Percentiles rank a stretch among this genome's conserved stretches.
Evolutionary conservation across 2,888 invertebrate genomes (phyloP).

Genomic region (Drosophila flavopinicola): DNA sequence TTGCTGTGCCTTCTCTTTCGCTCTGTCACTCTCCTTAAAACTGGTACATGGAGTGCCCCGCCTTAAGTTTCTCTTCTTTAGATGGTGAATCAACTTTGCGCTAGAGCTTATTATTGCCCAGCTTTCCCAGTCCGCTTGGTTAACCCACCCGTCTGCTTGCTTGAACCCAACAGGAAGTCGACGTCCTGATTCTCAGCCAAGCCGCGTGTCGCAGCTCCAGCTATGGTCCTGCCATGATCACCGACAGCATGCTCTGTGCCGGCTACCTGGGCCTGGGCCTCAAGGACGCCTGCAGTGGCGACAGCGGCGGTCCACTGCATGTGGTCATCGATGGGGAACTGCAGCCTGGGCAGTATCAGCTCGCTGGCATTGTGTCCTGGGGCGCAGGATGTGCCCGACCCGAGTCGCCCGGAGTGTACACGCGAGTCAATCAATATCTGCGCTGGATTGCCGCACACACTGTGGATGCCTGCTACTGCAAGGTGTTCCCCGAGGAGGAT

Average conservation of each 20-base stretch:
- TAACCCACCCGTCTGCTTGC: background rate
- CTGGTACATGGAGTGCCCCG: slow-evolving; percentile 10
- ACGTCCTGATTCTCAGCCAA: slow-evolving; percentile 56
- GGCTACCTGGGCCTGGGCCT: slow-evolving; percentile 41
- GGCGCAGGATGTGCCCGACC: slow-evolving; percentile 63
- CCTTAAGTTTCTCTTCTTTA: slow-evolving; percentile 11
- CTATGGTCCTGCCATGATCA: slow-evolving; percentile 64
- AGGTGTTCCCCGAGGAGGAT: slow-evolving; percentile 37
- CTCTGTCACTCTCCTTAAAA: slow-evolving; percentile 72
- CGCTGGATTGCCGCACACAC: slow-evolving; percentile 54
- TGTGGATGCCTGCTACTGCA: slow-evolving; percentile 52
- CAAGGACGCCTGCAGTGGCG: slow-evolving; percentile 59
- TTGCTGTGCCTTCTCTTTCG: slow-evolving; percentile 34
- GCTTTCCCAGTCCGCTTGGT: background rate
- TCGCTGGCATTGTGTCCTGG: slow-evolving; percentile 71
- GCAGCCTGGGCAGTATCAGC: slow-evolving; percentile 55
- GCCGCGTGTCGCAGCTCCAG: slow-evolving; percentile 42
- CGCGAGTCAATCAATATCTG: slow-evolving; percentile 59
- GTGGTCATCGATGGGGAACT: slow-evolving; percentile 43
- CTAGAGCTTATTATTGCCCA: background rate
- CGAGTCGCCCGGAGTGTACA: slow-evolving; percentile 64
- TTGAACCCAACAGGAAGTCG: slow-evolving; percentile 80
- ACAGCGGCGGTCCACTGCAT: slow-evolving; percentile 64
- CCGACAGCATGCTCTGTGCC: slow-evolving; percentile 79
- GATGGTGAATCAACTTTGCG: slow-evolving; percentile 34